Base-by-base conservation (phyloP, 2,113 vertebrate genomes). In the Xiphophorus maculatus region DNA sequence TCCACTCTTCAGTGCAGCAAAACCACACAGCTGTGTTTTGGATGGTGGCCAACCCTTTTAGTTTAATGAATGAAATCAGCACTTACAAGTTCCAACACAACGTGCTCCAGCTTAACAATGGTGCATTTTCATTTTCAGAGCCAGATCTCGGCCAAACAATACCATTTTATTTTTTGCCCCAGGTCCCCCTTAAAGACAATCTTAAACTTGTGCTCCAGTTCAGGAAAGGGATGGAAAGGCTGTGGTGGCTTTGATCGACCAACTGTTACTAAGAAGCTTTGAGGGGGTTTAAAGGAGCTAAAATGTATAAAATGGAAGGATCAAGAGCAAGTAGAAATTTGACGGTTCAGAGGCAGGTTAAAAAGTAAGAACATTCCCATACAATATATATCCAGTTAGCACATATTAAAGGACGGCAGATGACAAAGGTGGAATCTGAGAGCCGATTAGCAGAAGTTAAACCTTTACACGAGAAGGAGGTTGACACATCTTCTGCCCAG, bases 181-280 rank as follows among this genome's bases (percentile, higher is more conserved):
- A 10, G 80, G 84, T 86, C 75, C 84, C 81, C 78, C 91, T 58
- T 93, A 91, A 86, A 91, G 82, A 90, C 88, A 90, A 93, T 93
- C 92, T 88, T 79, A 90, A 93, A 93, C 91, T 93, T 94, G 90
- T 92, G 90, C 91, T 92, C 84, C 90, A 90, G 90, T 93, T 94
- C 92, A 92, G 89, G 84, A 76, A 86, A 92, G 91, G 90, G 91
- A 74, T 87, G 87, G 89, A 90, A 90, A 89, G 84, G 79, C 90
- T 76, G 80, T 68, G 88, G 79, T 77, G 81, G 93, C 94, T 95
- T 95, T 95, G 94, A 95, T 95, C 94, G 85, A 69, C 91, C 91
- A 29, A 94, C 92, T 95, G 94, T 95, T 93, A 92, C 94, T 95
- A 95, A 95, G 94, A 88, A 94, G 94, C 93, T 94, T 94, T 94